A percentile compares a stretch with the other conserved stretches of the same genome.
These are phyloP conservation scores for Euproctis similis DNA, from an alignment of 2,888 invertebrate species.

Conservation along the genomic window DNA sequence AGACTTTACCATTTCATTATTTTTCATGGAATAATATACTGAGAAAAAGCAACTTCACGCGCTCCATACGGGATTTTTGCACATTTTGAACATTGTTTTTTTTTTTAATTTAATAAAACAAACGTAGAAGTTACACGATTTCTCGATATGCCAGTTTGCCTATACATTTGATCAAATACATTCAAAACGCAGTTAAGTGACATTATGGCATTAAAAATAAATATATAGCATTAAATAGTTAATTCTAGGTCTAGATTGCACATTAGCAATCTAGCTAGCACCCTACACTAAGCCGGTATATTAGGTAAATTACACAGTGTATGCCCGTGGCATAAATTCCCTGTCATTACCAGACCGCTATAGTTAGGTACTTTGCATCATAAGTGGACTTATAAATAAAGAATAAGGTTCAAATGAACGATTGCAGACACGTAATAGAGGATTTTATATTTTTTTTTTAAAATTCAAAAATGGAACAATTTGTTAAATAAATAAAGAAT, in stretches of 20 bases:
- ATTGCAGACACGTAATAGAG: not conserved
- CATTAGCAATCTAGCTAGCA: conserved; percentile 6
- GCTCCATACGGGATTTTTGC: no score
- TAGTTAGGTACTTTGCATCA: no score
- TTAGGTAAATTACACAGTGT: conserved; percentile 9
- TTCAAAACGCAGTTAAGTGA: not conserved
- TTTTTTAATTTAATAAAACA: no score
- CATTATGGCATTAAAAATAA: conserved; percentile 12
- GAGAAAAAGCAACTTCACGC: no score
- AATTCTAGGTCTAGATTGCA: conserved; percentile 7
- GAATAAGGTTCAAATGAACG: conserved; percentile 7
- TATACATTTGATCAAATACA: no score
- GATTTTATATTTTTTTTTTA: not conserved
- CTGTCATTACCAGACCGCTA: conserved; percentile 9
- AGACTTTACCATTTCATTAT: no score
- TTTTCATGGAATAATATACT: no score
- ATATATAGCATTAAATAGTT: conserved; percentile 4
- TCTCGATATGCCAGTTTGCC: no score
- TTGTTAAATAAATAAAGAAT: no score
- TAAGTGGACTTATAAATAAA: conserved; percentile 2
- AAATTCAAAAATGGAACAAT: no score
- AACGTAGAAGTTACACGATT: no score
- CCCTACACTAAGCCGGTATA: conserved; percentile 9
- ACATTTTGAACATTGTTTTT: no score
- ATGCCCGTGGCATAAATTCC: not conserved